Evolutionary conservation across 2,888 invertebrate genomes (phyloP), one percentile per base, ranked within the genome.

Genomic region (Operophtera brumata): DNA sequence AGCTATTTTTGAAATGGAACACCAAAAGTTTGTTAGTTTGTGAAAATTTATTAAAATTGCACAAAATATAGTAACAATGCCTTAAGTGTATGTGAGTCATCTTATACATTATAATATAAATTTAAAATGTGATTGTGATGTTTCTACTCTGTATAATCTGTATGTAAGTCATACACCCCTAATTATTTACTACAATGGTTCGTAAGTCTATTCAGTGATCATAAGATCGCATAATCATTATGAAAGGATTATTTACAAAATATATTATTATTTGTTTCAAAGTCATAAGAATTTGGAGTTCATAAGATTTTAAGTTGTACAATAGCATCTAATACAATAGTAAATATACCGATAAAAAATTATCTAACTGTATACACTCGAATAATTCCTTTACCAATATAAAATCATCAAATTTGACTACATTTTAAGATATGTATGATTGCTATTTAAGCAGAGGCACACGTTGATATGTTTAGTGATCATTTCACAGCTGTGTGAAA

Each of bases 211-310:
- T 73, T 67, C 63, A 73, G 71, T 79, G 67, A 67, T 73, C 57
- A 73, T 70, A 75, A 73, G 75, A 79, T 73, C 73, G 78, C 75
- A 67, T 75, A 82, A 83, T 77, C 70, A 75, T 71, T 79, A 78
- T 78, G 80, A 81, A 86, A 79, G 76, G 73, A 73, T 71, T 85
- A 85, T 84, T 81, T 87, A 88, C 84, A 89, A 86, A 83, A 86
- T 84, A 84, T 79, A 73, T 71, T 82, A 82, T 80, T 74, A 83
- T 86, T 77, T 84, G 82, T 81, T 59, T 80, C 76, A 75, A 83
- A 87, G 87, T 90, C 90, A 88, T 90, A 90, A 90, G 88, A 90
- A 82, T 86, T 80, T 83, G 75, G 80, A 85, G 81, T 86, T 90
- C 89, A 90, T 89, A 89, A 90, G 89, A 88, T 71, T 69, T 82